Percentiles rank a stretch among this genome's conserved stretches.
Evolutionary conservation across 2,113 vertebrate genomes (phyloP).

Genomic region (Ceratotherium simum): DNA sequence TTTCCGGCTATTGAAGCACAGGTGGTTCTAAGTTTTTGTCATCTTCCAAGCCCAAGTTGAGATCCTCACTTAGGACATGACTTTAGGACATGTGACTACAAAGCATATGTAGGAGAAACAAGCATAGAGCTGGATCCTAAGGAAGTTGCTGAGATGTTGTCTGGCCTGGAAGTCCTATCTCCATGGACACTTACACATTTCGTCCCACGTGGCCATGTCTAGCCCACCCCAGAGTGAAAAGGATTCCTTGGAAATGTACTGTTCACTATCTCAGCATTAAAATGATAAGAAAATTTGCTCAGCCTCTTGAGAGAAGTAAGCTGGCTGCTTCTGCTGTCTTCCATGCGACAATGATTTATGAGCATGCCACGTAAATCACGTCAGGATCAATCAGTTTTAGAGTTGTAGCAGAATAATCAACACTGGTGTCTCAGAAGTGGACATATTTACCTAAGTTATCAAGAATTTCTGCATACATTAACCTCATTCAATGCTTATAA

Average conservation of each 20-base stretch:
- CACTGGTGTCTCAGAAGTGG: background rate
- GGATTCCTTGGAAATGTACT: background rate
- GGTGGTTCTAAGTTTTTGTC: background rate
- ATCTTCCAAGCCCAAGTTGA: background rate
- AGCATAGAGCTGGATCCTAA: background rate
- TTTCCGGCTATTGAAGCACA: background rate
- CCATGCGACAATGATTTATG: background rate
- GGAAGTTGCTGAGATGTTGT: no score
- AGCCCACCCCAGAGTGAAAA: background rate
- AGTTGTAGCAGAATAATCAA: conserved; percentile 4
- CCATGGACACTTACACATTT: no score
- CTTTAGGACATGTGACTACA: background rate
- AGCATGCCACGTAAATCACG: background rate
- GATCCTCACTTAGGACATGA: background rate
- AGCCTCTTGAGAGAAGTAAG: background rate
- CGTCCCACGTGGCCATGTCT: no score
- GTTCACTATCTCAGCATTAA: background rate
- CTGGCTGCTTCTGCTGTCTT: background rate
- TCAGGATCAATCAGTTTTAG: background rate
- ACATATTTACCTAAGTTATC: conserved; percentile 28
- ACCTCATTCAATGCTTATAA: background rate
- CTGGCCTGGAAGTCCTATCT: background rate
- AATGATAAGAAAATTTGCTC: background rate
- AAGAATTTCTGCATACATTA: background rate
- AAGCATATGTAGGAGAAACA: background rate